Evolutionary conservation across 2,113 vertebrate genomes (phyloP).

Genomic region (Damaliscus lunatus): DNA sequence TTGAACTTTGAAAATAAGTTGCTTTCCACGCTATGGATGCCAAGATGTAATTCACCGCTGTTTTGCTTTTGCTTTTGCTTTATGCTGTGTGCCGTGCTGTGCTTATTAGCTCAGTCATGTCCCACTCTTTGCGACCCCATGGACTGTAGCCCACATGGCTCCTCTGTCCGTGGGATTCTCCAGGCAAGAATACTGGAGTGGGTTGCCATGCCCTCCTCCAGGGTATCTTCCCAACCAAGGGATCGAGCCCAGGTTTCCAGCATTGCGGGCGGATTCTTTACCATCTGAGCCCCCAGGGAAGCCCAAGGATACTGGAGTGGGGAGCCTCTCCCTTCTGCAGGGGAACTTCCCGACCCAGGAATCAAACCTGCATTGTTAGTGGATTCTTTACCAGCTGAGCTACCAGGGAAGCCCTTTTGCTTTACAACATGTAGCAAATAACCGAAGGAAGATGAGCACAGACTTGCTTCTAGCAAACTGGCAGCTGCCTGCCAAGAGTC

Average conservation of each 20-base stretch:
- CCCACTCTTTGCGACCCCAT: fast-evolving
- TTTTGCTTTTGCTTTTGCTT: background rate
- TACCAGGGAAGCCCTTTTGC: background rate
- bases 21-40: background rate
- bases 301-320: background rate
- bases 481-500: background rate
- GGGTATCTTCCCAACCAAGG: background rate
- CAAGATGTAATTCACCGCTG: background rate
- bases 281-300: background rate
- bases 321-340: background rate
- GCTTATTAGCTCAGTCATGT: background rate
- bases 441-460: background rate
- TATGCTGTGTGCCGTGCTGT: background rate
- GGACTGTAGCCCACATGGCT: background rate
- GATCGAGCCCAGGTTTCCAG: background rate
- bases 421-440: background rate
- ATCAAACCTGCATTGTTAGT: background rate
- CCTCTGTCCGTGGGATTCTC: background rate
- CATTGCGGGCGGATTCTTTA: background rate
- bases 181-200: background rate
- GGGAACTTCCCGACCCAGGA: background rate
- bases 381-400: background rate
- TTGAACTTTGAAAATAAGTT: background rate
- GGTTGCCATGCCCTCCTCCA: background rate
- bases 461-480: background rate